A percentile compares a stretch with the other conserved stretches of the same genome.
These are phyloP conservation scores for Balearica regulorum DNA, from an alignment of 2,797 vertebrate species.

Conservation along the genomic window DNA sequence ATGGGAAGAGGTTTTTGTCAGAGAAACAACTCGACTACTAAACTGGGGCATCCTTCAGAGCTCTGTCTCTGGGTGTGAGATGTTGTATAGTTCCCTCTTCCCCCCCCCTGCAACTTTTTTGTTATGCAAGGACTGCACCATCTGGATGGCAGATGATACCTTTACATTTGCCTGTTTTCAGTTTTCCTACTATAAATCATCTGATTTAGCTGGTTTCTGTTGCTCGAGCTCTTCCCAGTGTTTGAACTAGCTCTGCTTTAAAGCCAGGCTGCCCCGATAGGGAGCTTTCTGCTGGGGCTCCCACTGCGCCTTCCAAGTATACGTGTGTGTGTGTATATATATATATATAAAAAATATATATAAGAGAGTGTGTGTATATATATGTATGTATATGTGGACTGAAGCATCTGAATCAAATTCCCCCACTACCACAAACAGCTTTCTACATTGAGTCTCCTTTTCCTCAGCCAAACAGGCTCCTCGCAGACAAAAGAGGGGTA, in stretches of 20 bases:
- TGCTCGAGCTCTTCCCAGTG: constrained; percentile 22
- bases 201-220: constrained; percentile 26
- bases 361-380: neutral
- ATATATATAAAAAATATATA: neutral
- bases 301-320: neutral
- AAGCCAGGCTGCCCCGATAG: neutral
- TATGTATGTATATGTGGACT: neutral
- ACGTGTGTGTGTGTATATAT: neutral
- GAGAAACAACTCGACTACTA: neutral
- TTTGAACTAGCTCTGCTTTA: constrained; percentile 35
- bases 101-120: neutral
- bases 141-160: constrained; percentile 65
- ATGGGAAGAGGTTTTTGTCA: neutral
- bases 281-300: constrained; percentile 21
- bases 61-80: neutral
- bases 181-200: constrained; percentile 57
- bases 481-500: neutral
- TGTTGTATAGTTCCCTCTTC: neutral
- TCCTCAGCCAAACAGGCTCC: neutral
- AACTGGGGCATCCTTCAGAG: neutral
- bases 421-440: neutral
- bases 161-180: constrained; percentile 39
- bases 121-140: constrained; percentile 10
- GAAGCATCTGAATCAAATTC: neutral
- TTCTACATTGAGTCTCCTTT: neutral